Base-by-base conservation (phyloP, 1,140 invertebrate genomes). In the Sipha flava region DNA sequence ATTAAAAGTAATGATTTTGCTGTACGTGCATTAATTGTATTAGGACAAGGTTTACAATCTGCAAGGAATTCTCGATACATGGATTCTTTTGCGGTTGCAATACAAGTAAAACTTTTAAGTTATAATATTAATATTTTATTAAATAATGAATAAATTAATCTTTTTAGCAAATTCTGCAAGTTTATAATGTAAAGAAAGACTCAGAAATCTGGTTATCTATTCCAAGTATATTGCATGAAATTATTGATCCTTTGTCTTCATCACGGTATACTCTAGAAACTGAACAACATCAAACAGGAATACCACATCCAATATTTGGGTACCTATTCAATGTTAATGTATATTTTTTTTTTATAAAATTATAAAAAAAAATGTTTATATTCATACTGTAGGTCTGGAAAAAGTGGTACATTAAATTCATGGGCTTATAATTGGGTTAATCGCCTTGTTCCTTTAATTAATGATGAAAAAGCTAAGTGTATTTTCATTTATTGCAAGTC, bases 381-480 rank as follows among this genome's bases (percentile, higher is more conserved):
- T 26, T 43, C 18, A 29, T 84, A 91, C 31, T 90, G 89, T 84
- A 90, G 91, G 34, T 91, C 91, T 5, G 86, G 87, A 79, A 87
- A 87, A 72, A 90, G 89, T 37, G 87, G 88, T 23, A 90, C 88
- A 31, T 91, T 91, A 82, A 88, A 91, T 82, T 87, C 89, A 81
- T 94, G 92, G 92, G 88, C 91, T n/a, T 90, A 90, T 81, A 91
- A 89, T 81, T 91, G 90, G 90, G 87, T 89, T 0, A 86, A 85
- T n/a, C 87, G 88, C 47, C 82, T 92, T 2, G 89, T 91, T 34
- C 86, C 87, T 0, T 85, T 87, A 12, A 87, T 91, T 26, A 86
- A 88, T 21, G 85, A 86, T 0, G 85, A 88, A 31, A 86, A 86
- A 31, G 87, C 87, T 21, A 86, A 86, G 21, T 85, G 88, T 40